Percentiles rank a stretch among this genome's conserved stretches.
Evolutionary conservation across 2,113 vertebrate species (phyloP).

Genomic region (Ceratotherium simum): DNA sequence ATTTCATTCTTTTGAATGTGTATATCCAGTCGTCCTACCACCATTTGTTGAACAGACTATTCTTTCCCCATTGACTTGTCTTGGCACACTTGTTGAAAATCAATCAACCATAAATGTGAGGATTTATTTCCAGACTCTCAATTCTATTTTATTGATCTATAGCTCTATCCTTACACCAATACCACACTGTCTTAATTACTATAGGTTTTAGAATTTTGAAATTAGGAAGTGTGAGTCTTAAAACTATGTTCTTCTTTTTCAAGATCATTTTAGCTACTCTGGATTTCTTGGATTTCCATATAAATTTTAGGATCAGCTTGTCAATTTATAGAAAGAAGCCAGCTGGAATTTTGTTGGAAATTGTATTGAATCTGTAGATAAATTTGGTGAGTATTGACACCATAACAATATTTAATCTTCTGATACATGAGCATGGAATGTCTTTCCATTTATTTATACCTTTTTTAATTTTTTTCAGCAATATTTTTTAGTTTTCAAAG

Average conservation of each 20-base stretch:
- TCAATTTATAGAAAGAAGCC: not conserved
- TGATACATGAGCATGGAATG: not conserved
- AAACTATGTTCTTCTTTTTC: not conserved
- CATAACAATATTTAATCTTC: not conserved
- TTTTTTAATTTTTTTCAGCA: not conserved
- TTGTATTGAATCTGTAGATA: not conserved
- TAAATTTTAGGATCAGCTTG: not conserved
- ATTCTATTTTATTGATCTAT: not conserved
- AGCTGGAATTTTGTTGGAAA: slow-evolving; percentile 18
- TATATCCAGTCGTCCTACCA: too few species aligned
- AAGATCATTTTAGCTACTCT: not conserved
- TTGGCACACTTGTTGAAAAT: too few species aligned
- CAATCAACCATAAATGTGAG: not conserved
- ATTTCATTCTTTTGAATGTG: too few species aligned
- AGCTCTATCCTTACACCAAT: not conserved
- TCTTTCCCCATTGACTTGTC: too few species aligned
- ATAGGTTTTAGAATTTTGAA: slow-evolving; percentile 1
- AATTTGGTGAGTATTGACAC: not conserved
- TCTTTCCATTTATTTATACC: not conserved
- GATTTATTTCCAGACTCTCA: not conserved
- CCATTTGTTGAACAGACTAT: too few species aligned
- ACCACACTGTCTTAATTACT: not conserved
- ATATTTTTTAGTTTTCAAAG: not conserved
- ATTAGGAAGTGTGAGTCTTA: not conserved
- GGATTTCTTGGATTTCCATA: not conserved